Conservation (phyloP, 2,888 invertebrate species). For the Sminthurides aquaticus region DNA sequence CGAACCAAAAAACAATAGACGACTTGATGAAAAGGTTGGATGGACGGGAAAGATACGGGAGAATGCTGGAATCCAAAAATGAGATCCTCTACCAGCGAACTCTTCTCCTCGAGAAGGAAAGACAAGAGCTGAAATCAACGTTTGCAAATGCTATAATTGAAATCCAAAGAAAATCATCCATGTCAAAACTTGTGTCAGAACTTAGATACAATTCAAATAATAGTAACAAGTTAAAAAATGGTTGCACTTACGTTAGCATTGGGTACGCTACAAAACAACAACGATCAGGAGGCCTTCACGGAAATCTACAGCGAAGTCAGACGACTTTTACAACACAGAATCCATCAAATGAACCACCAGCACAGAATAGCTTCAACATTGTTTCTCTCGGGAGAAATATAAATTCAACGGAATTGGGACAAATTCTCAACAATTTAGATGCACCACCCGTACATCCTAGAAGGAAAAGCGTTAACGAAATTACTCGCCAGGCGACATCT, state of each 20-base stretch:
- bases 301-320: no score
- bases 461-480: no score
- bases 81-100: conserved; percentile 31
- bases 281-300: no score
- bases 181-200: conserved; percentile 74
- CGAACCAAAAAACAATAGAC: background rate
- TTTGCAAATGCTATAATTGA: conserved; percentile 78
- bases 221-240: background rate
- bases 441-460: no score
- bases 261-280: background rate
- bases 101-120: conserved; percentile 57
- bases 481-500: no score
- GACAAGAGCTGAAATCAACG: conserved; percentile 67
- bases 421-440: no score
- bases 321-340: no score
- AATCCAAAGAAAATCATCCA: conserved; percentile 74
- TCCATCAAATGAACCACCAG: background rate
- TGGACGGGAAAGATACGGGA: conserved; percentile 26
- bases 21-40: conserved; percentile 23
- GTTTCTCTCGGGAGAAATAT: no score
- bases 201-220: conserved; percentile 49
- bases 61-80: conserved; percentile 29
- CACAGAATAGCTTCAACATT: no score
- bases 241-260: background rate
- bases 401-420: no score